Conservation (phyloP, 2,113 vertebrate species). For the Crotophaga sulcirostris region DNA sequence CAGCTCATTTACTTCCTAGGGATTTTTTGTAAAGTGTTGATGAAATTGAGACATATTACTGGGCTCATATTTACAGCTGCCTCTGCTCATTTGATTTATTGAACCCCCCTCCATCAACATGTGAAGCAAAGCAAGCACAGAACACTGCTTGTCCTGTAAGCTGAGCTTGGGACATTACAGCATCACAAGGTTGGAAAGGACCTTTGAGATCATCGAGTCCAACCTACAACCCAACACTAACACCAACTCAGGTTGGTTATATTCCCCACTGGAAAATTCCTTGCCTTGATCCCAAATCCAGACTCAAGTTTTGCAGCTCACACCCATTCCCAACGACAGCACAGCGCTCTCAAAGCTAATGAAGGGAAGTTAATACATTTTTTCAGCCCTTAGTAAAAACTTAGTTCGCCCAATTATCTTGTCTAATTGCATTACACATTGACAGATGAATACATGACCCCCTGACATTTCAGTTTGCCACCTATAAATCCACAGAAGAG, state of each 20-base stretch:
- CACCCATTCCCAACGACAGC: background rate
- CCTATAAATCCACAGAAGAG: constrained; percentile 25
- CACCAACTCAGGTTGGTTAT: background rate
- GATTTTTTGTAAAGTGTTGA: background rate
- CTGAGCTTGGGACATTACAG: background rate
- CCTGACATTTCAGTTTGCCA: constrained; percentile 59
- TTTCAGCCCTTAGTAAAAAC: constrained; percentile 40
- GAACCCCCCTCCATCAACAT: background rate
- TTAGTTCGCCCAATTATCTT: constrained; percentile 70
- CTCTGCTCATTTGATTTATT: background rate
- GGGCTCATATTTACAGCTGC: background rate
- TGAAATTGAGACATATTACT: background rate
- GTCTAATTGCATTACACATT: constrained; percentile 73
- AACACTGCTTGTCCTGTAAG: background rate
- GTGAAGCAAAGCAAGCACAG: background rate
- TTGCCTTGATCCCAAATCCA: background rate
- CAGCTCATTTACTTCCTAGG: background rate
- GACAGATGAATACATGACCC: constrained; percentile 68
- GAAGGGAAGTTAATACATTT: constrained; percentile 55
- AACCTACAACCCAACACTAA: no score
- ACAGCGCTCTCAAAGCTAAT: background rate
- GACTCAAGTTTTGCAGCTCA: background rate
- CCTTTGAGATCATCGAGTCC: no score
- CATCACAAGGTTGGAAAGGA: no score
- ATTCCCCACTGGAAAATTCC: background rate